Evolutionary conservation across 2,113 vertebrate species (phyloP), one percentile per base, ranked within the genome.

Genomic region (Himantopus leucocephalus): DNA sequence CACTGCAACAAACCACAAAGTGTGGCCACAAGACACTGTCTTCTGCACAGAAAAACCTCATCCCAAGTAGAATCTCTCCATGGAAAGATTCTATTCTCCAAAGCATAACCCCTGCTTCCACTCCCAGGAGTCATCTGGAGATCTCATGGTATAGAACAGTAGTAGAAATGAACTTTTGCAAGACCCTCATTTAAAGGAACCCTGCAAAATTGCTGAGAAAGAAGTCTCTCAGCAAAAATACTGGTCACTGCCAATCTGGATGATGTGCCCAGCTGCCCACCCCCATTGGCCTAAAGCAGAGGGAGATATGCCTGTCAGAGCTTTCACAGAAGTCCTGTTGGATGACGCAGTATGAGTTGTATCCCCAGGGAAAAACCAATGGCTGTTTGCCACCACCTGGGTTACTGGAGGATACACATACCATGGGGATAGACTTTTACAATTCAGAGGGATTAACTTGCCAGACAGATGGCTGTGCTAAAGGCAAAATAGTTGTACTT

Each of bases 341-440:
- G 50, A 50, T 2, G 14, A 43, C 0, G 0, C 14, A 87, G 24
- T 12, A 35, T 2, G 5, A 78, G 8, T 34, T 47, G 35, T 55
- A 35, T 23, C 66, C 85, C 21, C 24, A n/a, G n/a, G 35, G 23
- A 35, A 88, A 74, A 87, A 24, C 0, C 17, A 23, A 19, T 39
- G 64, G 50, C 55, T 90, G 29, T 63, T 76, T 90, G 71, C 62
- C 62, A 90, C 9, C 45, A 37, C 14, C 6, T 39, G 35, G 14
- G 17, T 64, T 72, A 62, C 60, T 52, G 14, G 48, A 76, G 63
- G n/a, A 53, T 27, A 66, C 34, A 13, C 0, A 0, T 6, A 30
- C 35, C 50, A 22, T 5, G 8, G 64, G 39, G 30, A 53, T 15
- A 39, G 4, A 18, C 67, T 92, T 64, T 34, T n/a, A 67, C 59